Evolutionary conservation across 2,113 vertebrate genomes (phyloP), one percentile per base, ranked within the genome.

Genomic region (Percina caprodes): DNA sequence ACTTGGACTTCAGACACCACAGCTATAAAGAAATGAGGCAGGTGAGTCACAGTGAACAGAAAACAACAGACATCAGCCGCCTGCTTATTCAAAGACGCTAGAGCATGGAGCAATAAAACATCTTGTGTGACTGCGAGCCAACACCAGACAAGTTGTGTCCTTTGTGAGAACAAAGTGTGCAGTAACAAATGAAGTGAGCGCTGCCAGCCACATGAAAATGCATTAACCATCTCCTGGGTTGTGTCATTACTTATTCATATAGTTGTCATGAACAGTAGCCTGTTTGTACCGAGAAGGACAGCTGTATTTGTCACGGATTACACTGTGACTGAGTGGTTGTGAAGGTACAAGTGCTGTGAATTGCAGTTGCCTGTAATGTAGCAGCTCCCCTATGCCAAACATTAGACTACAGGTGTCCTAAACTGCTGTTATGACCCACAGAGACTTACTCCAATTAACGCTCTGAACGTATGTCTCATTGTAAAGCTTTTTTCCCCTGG

Each of bases 1-100:
- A 98, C 69, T 90, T 99, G 91, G 98, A 99, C 89, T 99, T 99
- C 79, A 96, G 91, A 86, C 98, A 99, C 79, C 98, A 99, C 94
- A 97, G 92, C 92, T 97, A 99, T 91, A 99, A 98, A 91, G 98
- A 99, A 74, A 98, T 99, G 98, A 97, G 98, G 82, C 98, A 99
- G 97, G 98, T 99, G 94, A 93, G 97, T 79, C 33, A 55, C 46
- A 66, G 66, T 1, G 55, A 73, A 48, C 56, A 23, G 70, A 70
- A 66, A 66, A 56, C 65, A 69, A 74, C 60, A 75, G 66, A 69
- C 45, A 63, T n/a, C 55, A 18, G 10, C 35, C 49, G 11, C 23
- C 69, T 21, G 19, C 30, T 59, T 42, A 46, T 83, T 59, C 74
- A 63, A 42, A 75, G 77, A 59, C 66, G 26, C 56, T 51, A n/a